Base-by-base conservation (phyloP, 2,888 invertebrate species). In the Serrognathus titanus region DNA sequence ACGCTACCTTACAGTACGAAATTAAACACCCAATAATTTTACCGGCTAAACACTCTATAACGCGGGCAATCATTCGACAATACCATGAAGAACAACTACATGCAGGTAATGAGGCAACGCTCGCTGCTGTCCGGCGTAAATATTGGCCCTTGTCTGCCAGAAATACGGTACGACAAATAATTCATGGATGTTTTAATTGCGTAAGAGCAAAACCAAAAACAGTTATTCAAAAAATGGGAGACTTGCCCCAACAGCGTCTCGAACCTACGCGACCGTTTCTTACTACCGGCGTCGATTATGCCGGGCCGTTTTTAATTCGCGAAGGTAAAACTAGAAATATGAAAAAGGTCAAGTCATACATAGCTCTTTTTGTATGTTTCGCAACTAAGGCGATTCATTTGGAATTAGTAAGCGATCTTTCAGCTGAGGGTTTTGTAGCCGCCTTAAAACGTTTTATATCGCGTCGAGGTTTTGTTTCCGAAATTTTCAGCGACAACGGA, bases 401-500 rank as follows among this genome's bases (percentile, higher is more conserved):
- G 7, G 72, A 74, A 55, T 46, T 71, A 0, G 71, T 71, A 1
- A 62, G 62, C 13, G 64, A 67, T 20, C 24, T 73, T 1, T 62
- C 69, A 0, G 66, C 71, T 0, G 68, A 69, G 13, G 59, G 63
- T 1, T 74, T 75, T 55, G 16, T 75, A 2, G 67, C 65, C 1
- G 66, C 72, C 1, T 49, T 74, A 2, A 48, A 60, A 16, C 61
- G 73, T 4, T 74, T 74, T 41, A 65, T 71, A 3, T 58, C 71
- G 3, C 50, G 72, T 38, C 51, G 72, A 7, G 72, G 73, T 0
- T 46, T 53, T 24, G 59, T 63, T 1, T 11, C 13, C 1, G 48
- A 66, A 6, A 63, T 75, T 0, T 67, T 63, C 49, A 69, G 68
- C 4, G 73, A 73, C 47, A 70, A 70, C 47, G 72, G 69, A 0